Base-by-base conservation (phyloP, 2,113 vertebrate genomes). In the Anseranas semipalmata region DNA sequence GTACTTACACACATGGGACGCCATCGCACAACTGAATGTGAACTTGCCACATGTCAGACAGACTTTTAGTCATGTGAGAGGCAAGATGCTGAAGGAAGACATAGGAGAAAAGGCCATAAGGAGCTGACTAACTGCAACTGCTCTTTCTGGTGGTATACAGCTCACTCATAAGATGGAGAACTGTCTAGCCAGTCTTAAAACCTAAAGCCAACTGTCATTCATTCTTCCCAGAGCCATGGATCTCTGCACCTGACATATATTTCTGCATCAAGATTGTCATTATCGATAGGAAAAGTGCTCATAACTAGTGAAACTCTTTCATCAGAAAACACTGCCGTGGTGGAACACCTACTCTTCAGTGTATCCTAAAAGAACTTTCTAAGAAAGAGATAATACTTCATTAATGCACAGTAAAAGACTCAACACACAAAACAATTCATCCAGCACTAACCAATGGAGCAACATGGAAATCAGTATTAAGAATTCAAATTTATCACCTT, bases 121-220 rank as follows among this genome's bases (percentile, higher is more conserved):
- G 21, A 53, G 2, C 7, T 79, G 39, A 71, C 2, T 4, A 43
- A 65, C 41, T 65, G 62, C 27, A 28, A 28, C 55, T 77, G 67
- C 79, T 90, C 75, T 95, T 95, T 67, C 75, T 71, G 62, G 52
- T 45, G 86, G 32, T 85, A 79, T 50, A 91, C 55, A 97, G 78
- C 45, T 62, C 78, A 73, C 65, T 72, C 59, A 78, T 50, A 91
- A 84, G 70, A 27, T 1, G 78, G 19, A 82, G 39, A 95, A 58
- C 52, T 87, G 74, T 76, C 91, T 85, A 56, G 30, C 7, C 71
- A 87, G 84, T 79, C 84, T 96, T 95, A 84, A 94, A 95, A 86
- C 77, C 15, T 79, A 83, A 94, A 96, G 88, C 92, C 95, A 97
- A 94, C 95, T 95, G 86, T 93, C 95, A 96, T 28, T 93, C 93